Conservation (phyloP, 53 echinoderm and acorn worm genomes). For the Arbacia lixula region DNA sequence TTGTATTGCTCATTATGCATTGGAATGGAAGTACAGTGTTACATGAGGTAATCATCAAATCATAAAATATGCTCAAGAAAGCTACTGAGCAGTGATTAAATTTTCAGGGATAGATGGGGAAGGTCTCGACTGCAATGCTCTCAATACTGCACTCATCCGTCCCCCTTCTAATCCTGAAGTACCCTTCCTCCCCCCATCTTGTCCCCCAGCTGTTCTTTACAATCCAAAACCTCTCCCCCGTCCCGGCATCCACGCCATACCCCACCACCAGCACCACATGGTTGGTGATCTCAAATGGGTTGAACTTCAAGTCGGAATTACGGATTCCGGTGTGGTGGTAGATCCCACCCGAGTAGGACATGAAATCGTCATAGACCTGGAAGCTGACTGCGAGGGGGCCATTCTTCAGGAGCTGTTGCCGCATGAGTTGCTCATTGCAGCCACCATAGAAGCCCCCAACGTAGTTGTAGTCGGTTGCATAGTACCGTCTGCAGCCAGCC, state of each 20-base stretch:
- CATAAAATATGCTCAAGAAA: not conserved
- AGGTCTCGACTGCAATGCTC: conserved; percentile 87
- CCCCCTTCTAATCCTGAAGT: conserved; percentile 84
- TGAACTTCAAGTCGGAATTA: conserved; percentile 25
- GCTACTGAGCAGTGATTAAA: not conserved
- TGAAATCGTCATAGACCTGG: conserved; percentile 70
- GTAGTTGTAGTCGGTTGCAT: conserved; percentile 82
- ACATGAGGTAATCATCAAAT: no score
- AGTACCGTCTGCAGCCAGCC: conserved; percentile 66
- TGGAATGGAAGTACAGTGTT: no score
- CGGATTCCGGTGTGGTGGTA: conserved; percentile 73
- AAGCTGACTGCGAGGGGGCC: conserved; percentile 80
- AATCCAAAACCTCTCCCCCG: conserved; percentile 85
- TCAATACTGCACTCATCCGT: conserved; percentile 83
- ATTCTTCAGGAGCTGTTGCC: conserved; percentile 69
- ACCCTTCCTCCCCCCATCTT: conserved; percentile 88
- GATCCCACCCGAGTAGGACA: conserved; percentile 69
- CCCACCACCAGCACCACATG: conserved; percentile 82
- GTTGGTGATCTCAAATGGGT: conserved; percentile 79
- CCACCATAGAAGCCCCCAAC: conserved; percentile 83
- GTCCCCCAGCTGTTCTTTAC: conserved; percentile 98
- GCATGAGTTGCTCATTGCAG: conserved; percentile 85
- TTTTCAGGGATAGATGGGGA: conserved; percentile 77
- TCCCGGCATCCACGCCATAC: conserved; percentile 64
- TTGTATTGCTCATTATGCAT: no score